A percentile compares a stretch with the other conserved stretches of the same genome.
Conservation (phyloP, 2,113 vertebrate genomes). For the Cebus imitator region DNA sequence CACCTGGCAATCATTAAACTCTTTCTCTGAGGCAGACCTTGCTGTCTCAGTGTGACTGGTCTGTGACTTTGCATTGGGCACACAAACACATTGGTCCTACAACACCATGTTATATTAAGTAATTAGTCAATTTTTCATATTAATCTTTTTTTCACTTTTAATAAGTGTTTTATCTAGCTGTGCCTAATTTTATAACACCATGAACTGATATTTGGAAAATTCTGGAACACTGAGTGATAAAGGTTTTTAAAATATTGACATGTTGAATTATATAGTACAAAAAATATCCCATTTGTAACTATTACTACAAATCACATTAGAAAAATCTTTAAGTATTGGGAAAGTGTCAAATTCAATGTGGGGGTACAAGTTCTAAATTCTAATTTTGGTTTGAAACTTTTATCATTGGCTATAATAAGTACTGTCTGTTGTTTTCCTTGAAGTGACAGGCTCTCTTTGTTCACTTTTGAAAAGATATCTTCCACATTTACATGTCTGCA, state of each 20-base stretch:
- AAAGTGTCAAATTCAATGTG: not conserved
- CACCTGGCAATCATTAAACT: too few relatives aligned
- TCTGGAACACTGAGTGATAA: not conserved
- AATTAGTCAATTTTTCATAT: not conserved
- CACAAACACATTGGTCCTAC: too few relatives aligned
- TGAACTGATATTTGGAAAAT: not conserved
- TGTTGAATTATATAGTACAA: not conserved
- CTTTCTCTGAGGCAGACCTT: too few relatives aligned
- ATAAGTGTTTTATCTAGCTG: not conserved
- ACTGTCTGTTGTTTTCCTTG: not conserved
- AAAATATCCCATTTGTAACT: not conserved
- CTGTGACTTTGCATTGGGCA: too few relatives aligned
- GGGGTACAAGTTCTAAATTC: not conserved
- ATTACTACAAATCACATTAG: not conserved
- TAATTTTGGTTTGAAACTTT: not conserved
- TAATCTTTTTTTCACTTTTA: slow-evolving; percentile 1
- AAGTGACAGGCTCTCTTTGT: not conserved
- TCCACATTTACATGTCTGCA: not conserved
- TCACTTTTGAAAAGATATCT: not conserved
- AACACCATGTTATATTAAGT: not conserved
- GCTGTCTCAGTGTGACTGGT: too few relatives aligned
- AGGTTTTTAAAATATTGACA: not conserved
- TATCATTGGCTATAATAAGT: not conserved
- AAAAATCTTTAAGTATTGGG: not conserved
- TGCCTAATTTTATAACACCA: not conserved